A percentile compares a stretch with the other conserved stretches of the same genome.
These are phyloP conservation scores for Falco peregrinus DNA, from an alignment of 2,797 vertebrate genomes.

Conservation along the genomic window DNA sequence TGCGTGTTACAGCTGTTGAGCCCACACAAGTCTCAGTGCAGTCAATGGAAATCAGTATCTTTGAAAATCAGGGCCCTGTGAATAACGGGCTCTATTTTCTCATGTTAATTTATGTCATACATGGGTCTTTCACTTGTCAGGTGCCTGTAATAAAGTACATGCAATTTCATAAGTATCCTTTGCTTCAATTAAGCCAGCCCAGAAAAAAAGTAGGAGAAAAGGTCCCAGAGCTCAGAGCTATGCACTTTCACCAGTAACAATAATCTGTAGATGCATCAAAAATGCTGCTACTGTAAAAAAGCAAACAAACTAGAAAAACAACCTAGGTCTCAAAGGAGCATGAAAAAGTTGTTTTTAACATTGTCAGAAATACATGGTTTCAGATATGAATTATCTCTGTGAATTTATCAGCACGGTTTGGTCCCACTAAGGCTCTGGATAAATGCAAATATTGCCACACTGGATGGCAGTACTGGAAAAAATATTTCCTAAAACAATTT, in stretches of 20 bases:
- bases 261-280: neutral
- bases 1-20: conserved; percentile 5
- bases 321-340: neutral
- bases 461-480: conserved; percentile 4
- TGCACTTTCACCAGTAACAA: neutral
- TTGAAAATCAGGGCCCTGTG: conserved; percentile 10
- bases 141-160: neutral
- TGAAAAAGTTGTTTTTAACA: conserved; percentile 44
- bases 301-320: neutral
- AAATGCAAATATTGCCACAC: conserved; percentile 26
- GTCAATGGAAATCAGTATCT: conserved; percentile 16
- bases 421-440: neutral
- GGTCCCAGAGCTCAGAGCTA: conserved; percentile 25
- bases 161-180: neutral
- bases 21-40: conserved; percentile 23
- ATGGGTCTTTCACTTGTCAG: neutral
- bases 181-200: neutral
- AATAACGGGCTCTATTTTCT: neutral
- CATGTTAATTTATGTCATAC: neutral
- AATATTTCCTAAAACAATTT: conserved; percentile 36
- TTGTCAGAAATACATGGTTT: neutral
- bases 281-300: neutral
- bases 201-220: neutral
- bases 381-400: neutral
- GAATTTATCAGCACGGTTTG: neutral